Conservation (phyloP, 1,140 invertebrate species). For the Ceratina calcarata region DNA sequence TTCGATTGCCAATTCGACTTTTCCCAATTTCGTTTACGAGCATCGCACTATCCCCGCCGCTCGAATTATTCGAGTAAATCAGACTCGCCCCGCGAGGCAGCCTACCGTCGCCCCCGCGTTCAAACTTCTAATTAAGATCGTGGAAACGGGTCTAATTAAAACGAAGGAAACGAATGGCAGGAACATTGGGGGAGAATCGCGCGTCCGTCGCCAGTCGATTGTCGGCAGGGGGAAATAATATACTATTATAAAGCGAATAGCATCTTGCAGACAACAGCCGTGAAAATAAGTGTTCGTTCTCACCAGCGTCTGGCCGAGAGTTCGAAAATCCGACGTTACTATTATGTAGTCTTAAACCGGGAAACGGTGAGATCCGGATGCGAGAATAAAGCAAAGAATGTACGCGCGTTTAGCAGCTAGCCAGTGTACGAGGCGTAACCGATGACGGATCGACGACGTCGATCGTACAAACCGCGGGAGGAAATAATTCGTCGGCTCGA, state of each 20-base stretch:
- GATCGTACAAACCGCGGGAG: constrained; percentile 43
- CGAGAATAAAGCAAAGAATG: background rate
- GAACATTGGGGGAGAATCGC: no score
- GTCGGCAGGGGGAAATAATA: no score
- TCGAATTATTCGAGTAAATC: constrained; percentile 33
- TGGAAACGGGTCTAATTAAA: constrained; percentile 34
- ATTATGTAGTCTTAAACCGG: no score
- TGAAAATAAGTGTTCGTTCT: no score
- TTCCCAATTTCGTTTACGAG: constrained; percentile 15
- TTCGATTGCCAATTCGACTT: constrained; percentile 34
- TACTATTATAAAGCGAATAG: no score
- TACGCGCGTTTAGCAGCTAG: no score
- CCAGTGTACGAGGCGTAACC: constrained; percentile 28
- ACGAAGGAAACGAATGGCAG: background rate
- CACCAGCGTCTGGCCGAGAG: no score
- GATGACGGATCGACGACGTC: constrained; percentile 60
- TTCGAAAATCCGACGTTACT: no score
- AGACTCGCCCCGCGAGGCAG: constrained; percentile 5
- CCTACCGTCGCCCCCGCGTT: background rate
- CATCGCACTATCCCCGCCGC: background rate
- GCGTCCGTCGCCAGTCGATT: no score
- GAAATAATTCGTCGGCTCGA: constrained; percentile 61
- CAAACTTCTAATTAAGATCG: constrained; percentile 21
- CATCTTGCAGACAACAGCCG: no score
- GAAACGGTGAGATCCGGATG: no score